phyloP scores from a whole-genome alignment of 1,140 invertebrate genomes.

The Tribolium castaneum region DNA sequence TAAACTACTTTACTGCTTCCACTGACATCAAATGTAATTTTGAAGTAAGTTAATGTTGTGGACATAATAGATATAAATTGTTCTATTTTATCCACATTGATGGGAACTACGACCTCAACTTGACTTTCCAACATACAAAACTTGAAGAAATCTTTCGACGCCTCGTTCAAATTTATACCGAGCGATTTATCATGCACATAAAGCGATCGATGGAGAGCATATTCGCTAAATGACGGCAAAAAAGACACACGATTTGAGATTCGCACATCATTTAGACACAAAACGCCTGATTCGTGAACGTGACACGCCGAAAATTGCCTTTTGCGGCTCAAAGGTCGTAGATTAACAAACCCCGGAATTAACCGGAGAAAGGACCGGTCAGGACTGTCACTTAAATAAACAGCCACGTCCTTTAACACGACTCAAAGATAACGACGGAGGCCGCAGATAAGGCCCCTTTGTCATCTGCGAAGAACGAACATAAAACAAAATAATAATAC shows the following conservation, averaged over 20 bases:
- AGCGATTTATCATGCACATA: conserved; percentile 15
- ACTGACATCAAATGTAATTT: conserved; percentile 54
- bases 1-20: conserved; percentile 44
- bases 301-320: background rate
- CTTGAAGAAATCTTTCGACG: conserved; percentile 32
- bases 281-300: too few relatives aligned
- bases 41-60: conserved; percentile 58
- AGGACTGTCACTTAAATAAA: background rate
- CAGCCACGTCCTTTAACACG: background rate
- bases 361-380: background rate
- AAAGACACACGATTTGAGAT: too few relatives aligned
- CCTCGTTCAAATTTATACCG: background rate
- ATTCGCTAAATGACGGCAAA: background rate
- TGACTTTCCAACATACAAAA: conserved; percentile 23
- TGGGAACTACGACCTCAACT: conserved; percentile 41
- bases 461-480: background rate
- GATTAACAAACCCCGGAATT: background rate
- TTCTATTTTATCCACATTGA: conserved; percentile 54
- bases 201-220: background rate
- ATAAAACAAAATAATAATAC: background rate
- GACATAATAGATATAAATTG: conserved; percentile 60
- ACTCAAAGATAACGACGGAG: background rate
- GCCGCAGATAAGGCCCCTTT: background rate
- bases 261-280: background rate
- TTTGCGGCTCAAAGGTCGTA: background rate